phyloP scores from a whole-genome alignment of 2,888 invertebrate species.

The Sicus ferrugineus region DNA sequence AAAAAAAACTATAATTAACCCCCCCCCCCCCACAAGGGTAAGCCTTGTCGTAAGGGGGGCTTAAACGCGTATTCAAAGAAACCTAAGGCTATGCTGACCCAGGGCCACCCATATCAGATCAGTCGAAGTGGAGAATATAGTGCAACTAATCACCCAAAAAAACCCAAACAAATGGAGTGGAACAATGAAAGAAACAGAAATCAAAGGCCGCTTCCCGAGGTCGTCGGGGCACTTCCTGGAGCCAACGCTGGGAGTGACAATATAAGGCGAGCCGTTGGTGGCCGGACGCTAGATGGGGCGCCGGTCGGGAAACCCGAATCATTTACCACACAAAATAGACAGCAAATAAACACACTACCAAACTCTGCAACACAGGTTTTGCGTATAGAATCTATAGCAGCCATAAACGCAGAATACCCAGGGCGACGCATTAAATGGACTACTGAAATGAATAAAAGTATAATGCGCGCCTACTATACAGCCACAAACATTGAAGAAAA shows the following conservation, averaged over 20 bases:
- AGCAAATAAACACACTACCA: not conserved
- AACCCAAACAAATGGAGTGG: too few relatives aligned
- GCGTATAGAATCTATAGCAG: not conserved
- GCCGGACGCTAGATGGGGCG: not conserved
- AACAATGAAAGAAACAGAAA: not conserved
- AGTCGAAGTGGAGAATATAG: not conserved
- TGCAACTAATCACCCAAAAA: conserved; percentile 1
- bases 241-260: not conserved
- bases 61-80: not conserved
- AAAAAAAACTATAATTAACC: too few relatives aligned
- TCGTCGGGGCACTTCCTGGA: conserved; percentile 1
- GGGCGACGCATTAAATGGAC: conserved; percentile 6
- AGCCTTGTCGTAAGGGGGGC: conserved; percentile 1
- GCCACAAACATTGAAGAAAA: not conserved
- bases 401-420: not conserved
- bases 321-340: not conserved
- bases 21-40: not conserved
- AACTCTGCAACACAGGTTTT: not conserved
- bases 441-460: not conserved
- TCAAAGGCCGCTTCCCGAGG: conserved; percentile 1
- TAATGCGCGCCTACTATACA: too few relatives aligned
- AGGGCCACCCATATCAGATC: too few relatives aligned
- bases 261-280: not conserved
- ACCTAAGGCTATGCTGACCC: too few relatives aligned
- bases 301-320: not conserved